phyloP scores from a whole-genome alignment of 2,113 vertebrate genomes.

The Petromus typicus region DNA sequence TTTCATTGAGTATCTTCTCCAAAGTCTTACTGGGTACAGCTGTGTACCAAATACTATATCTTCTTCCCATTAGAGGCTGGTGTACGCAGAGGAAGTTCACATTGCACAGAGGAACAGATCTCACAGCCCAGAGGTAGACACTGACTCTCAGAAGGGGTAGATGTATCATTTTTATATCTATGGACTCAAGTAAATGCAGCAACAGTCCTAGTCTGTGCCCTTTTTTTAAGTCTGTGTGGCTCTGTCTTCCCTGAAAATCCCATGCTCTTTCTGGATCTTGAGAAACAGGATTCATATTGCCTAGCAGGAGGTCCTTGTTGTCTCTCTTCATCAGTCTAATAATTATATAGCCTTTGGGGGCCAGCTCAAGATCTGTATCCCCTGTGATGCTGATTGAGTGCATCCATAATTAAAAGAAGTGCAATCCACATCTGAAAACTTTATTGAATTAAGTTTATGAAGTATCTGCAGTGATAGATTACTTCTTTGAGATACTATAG shows the following conservation, averaged over 20 bases:
- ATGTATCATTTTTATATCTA: background rate
- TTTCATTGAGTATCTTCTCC: slow-evolving; percentile 59
- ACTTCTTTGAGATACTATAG: background rate
- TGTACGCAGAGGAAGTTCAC: background rate
- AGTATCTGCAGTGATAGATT: background rate
- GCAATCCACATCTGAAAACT: background rate
- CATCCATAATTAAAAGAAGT: slow-evolving; percentile 2
- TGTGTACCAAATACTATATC: slow-evolving; percentile 8
- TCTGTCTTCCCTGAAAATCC: background rate
- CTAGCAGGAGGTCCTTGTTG: background rate
- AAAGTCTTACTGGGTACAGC: slow-evolving; percentile 58
- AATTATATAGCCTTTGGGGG: background rate
- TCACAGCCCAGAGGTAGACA: background rate
- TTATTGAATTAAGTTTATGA: slow-evolving; percentile 25
- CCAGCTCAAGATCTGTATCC: background rate
- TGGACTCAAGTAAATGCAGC: background rate
- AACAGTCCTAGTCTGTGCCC: background rate
- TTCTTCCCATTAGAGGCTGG: background rate
- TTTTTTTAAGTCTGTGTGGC: background rate
- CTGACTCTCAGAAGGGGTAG: background rate
- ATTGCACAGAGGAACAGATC: background rate
- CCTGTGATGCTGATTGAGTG: slow-evolving; percentile 1
- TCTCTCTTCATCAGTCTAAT: background rate
- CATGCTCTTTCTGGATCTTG: background rate
- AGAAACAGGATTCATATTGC: background rate